Conservation (phyloP, 2,888 invertebrate species). For the Heliconius hortense region DNA sequence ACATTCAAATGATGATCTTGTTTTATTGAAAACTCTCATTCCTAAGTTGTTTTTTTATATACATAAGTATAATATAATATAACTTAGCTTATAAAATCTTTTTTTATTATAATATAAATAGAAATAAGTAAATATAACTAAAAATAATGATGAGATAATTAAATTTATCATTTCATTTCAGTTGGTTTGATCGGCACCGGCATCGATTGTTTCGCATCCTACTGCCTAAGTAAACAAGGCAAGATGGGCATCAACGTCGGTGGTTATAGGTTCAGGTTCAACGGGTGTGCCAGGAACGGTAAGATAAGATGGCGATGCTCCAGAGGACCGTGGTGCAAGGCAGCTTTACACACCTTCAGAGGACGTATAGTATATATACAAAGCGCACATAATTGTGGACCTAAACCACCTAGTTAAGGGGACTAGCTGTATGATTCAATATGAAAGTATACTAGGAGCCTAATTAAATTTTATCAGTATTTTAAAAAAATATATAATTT, state of each 20-base stretch:
- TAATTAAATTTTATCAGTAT: neutral
- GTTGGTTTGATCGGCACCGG: conserved; percentile 71
- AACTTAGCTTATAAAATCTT: no score
- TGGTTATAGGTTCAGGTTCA: conserved; percentile 74
- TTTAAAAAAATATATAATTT: neutral
- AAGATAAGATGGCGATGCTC: conserved; percentile 78
- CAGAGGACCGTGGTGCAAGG: conserved; percentile 76
- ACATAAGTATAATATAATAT: no score
- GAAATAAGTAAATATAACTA: no score
- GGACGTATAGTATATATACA: conserved; percentile 76
- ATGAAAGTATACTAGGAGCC: conserved; percentile 5
- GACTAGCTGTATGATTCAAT: neutral
- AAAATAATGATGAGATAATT: neutral
- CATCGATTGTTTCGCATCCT: conserved; percentile 71
- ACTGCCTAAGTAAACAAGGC: conserved; percentile 78
- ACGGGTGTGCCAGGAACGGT: conserved; percentile 74
- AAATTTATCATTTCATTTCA: conserved; percentile 40
- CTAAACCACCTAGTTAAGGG: conserved; percentile 59
- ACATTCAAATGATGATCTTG: neutral
- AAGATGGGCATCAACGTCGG: conserved; percentile 79
- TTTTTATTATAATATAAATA: no score
- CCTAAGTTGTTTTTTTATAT: no score
- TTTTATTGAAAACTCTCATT: neutral
- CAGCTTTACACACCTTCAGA: conserved; percentile 73
- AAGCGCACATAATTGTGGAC: conserved; percentile 74